Percentiles rank a stretch among this genome's conserved stretches.
Evolutionary conservation across 1,140 invertebrate species (phyloP).

Genomic region (Trichonephila clavata): DNA sequence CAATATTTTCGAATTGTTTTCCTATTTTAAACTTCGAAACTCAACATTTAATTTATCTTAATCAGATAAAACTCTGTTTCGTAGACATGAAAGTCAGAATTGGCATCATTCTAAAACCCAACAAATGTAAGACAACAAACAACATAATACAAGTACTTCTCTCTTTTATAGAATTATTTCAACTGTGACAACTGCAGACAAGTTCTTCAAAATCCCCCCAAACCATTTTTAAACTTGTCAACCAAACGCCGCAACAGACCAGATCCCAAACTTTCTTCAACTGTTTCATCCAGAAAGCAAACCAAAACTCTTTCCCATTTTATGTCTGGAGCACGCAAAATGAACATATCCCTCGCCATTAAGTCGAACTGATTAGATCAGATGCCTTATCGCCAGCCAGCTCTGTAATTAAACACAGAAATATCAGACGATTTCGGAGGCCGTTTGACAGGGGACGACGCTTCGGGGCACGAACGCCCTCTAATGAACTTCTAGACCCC

Average conservation of each 20-base stretch:
- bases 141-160: no score
- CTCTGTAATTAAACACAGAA: constrained; percentile 70
- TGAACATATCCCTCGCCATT: constrained; percentile 71
- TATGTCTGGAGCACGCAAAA: constrained; percentile 10
- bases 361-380: constrained; percentile 74
- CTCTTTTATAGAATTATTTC: no score
- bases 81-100: no score
- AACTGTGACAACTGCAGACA: no score
- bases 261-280: background rate
- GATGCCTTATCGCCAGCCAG: constrained; percentile 51
- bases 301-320: background rate
- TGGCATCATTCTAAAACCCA: no score
- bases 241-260: background rate
- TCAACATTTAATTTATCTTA: no score
- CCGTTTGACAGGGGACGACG: constrained; percentile 46
- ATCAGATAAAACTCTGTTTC: no score
- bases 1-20: no score
- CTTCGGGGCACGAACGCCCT: constrained; percentile 65
- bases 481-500: constrained; percentile 73
- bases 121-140: no score
- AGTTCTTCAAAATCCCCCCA: no score
- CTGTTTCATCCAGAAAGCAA: background rate
- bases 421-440: constrained; percentile 67
- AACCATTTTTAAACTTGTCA: background rate
- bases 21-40: no score